Percentiles rank a stretch among this genome's conserved stretches.
These are phyloP conservation scores for Pangasius sanitwongsei DNA, from an alignment of 2,797 vertebrate genomes.

Conservation along the genomic window DNA sequence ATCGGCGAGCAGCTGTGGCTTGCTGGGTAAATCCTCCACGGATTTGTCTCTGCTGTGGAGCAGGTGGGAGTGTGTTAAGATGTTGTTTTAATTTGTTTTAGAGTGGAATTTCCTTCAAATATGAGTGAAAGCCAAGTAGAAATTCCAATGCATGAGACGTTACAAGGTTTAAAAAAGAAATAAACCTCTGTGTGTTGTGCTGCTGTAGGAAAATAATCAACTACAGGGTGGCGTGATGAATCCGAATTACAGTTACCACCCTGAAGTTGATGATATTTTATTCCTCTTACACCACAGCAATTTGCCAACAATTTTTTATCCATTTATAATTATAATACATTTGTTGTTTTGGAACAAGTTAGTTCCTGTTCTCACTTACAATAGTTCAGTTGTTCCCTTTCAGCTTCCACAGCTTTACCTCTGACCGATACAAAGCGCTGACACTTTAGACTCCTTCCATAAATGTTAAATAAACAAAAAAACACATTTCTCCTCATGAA, in stretches of 20 bases:
- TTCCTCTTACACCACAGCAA: background rate
- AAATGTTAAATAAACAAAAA: no score
- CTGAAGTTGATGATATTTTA: background rate
- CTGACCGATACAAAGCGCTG: background rate
- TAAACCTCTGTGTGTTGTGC: background rate
- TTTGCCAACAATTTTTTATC: background rate
- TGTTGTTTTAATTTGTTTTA: slow-evolving; percentile 38
- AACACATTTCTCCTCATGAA: background rate
- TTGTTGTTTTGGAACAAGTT: background rate
- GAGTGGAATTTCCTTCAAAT: slow-evolving; percentile 35
- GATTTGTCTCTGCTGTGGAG: slow-evolving; percentile 45
- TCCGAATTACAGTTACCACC: background rate
- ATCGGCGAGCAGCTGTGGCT: slow-evolving; percentile 75
- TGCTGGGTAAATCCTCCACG: slow-evolving; percentile 68
- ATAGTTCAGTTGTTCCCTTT: no score
- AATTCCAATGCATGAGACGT: background rate
- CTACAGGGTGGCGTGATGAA: background rate
- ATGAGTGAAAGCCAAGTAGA: slow-evolving; percentile 4
- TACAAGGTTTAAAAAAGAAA: background rate
- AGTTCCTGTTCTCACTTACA: background rate
- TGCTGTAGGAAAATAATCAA: background rate
- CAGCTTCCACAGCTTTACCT: background rate
- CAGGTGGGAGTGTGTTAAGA: slow-evolving; percentile 12
- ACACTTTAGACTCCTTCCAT: background rate
- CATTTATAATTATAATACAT: background rate